phyloP scores from a whole-genome alignment of 2,113 vertebrate species.

The Grallaria varia region DNA sequence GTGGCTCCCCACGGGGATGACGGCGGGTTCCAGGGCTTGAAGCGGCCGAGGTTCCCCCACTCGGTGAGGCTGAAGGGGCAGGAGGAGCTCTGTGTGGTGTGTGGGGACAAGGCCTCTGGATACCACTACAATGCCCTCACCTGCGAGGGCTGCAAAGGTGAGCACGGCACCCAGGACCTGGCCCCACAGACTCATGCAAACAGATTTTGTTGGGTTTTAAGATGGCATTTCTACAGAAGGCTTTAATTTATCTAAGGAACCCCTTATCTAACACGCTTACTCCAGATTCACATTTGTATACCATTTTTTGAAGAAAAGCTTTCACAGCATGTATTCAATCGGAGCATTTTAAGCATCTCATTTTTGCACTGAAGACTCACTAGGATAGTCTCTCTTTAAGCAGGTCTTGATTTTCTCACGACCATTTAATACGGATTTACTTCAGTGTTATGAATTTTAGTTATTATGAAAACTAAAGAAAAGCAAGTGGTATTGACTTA shows the following conservation, averaged over 20 bases:
- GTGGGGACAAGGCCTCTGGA: conserved; percentile 91
- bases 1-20: conserved; percentile 46
- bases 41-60: conserved; percentile 74
- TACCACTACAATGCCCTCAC: conserved; percentile 96
- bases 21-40: conserved; percentile 65
- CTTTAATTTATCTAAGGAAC: background rate
- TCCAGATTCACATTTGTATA: background rate
- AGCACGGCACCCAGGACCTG: background rate
- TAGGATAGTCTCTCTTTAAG: background rate
- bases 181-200: background rate
- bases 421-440: background rate
- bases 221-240: background rate
- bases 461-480: background rate
- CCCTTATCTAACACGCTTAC: rapidly evolving
- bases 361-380: background rate
- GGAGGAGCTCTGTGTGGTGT: conserved; percentile 92
- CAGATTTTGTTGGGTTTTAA: background rate
- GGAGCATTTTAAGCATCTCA: background rate
- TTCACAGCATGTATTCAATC: background rate
- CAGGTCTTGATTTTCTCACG: background rate
- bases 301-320: background rate
- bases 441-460: background rate
- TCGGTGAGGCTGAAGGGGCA: conserved; percentile 79
- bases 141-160: conserved; percentile 96
- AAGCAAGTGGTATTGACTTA: background rate